Base-by-base conservation (phyloP, 2,888 invertebrate species). In the Epirrita christyi region DNA sequence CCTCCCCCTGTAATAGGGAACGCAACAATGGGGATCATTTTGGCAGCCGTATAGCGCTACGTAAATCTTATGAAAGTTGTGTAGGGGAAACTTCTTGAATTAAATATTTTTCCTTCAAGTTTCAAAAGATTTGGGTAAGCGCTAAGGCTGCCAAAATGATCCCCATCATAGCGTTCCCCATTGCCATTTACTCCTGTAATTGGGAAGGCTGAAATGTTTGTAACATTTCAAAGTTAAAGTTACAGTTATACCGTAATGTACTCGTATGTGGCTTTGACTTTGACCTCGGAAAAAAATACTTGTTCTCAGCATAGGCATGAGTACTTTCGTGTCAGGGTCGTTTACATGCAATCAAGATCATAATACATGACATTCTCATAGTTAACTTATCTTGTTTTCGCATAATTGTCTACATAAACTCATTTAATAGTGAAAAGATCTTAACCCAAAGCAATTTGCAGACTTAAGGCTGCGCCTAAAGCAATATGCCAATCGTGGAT, bases 361-460 rank as follows among this genome's bases (percentile, higher is more conserved):
- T n/a, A n/a, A 1, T 9, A 14, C 42, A 43, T 41, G 53, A 34
- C 51, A 60, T 46, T 56, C 52, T 27, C 53, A 50, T 53, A 46
- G 21, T 48, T 55, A 52, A 11, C 47, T 51, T 51, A 51, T 55
- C 51, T 55, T 41, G 38, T 50, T 51, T 59, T 50, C 47, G 29
- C 51, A 55, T 59, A 44, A 49, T 43, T 59, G 50, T 48, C 56
- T 57, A 40, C 53, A 55, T 49, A n/a, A n/a, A 51, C 55, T 43
- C 46, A 47, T 57, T 60, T 53, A 53, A 63, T 62, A 44, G 40
- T 29, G 11, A 21, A 46, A 27, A 38, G 34, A 28, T 51, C 47
- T 52, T 55, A 63, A 61, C 60, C 55, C 57, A 42, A 46, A 29
- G 48, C 51, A 57, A 67, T 63, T 63, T 55, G 61, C 59, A 55